Evolutionary conservation across 2,888 invertebrate species (phyloP), one percentile per base, ranked within the genome.

Genomic region (Cheilosia pagana): DNA sequence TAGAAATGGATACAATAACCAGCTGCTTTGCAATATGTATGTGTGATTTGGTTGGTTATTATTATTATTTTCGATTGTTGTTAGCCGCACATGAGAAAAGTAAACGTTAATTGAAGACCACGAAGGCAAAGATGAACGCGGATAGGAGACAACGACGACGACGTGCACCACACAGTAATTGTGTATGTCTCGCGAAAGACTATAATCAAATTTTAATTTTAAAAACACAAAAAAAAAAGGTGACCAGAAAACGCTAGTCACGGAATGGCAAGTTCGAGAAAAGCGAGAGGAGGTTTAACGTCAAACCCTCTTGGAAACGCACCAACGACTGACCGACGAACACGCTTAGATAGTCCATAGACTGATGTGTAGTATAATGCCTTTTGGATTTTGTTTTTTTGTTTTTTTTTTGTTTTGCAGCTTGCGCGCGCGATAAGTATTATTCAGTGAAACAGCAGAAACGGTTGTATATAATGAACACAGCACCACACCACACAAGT

Each of bases 241-340:
- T 39, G 41, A 45, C 35, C 23, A 41, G 14, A 53, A 62, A 31
- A 43, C 41, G 8, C 41, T 43, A 62, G 31, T 68, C 62, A 53
- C 62, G 53, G 14, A 68, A 45, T 62, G 62, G 62, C 68, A 60
- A 76, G 60, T 53, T 60, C 48, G 50, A 48, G 21, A 52, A 19
- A 48, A 74, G 57, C 59, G 70, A 67, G 60, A 81, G 76, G 76
- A 23, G 50, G 65, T 67, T 62, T 4, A 76, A 88, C 88, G 88
- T 88, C 88, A 87, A 87, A 87, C 87, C 87, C 74, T 77, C 85
- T 87, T 86, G 88, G 77, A 87, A 88, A 83, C 86, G 77, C 87
- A 88, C 87, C 72, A 88, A 88, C 87, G 85, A 88, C 89, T 89
- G 87, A 88, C 63, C 60, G 71, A 53, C 41, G 65, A 59, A 76